phyloP scores from a whole-genome alignment of 2,888 invertebrate species.

The Deilephila elpenor region DNA sequence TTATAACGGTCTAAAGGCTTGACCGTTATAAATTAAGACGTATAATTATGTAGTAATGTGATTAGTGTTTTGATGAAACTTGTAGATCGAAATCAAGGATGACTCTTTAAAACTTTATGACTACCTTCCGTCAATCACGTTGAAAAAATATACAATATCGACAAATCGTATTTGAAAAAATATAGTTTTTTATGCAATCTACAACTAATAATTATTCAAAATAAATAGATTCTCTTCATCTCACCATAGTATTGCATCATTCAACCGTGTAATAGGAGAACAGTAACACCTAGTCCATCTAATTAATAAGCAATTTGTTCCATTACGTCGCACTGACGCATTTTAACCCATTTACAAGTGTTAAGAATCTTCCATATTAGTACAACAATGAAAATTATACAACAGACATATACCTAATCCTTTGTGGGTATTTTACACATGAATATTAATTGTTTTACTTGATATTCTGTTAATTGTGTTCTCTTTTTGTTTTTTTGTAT shows the following conservation, averaged over 20 bases:
- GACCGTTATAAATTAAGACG: too few relatives aligned
- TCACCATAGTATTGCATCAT: neutral
- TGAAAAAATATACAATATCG: too few relatives aligned
- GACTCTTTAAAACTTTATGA: too few relatives aligned
- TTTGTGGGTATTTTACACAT: neutral
- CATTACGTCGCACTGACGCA: constrained; percentile 21
- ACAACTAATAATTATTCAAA: neutral
- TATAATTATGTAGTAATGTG: too few relatives aligned
- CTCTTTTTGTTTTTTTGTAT: too few relatives aligned
- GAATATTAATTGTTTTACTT: too few relatives aligned
- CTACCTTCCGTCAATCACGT: too few relatives aligned
- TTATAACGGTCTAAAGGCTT: too few relatives aligned
- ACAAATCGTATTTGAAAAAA: too few relatives aligned
- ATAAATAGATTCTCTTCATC: neutral
- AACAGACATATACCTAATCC: neutral
- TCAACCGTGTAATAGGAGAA: constrained; percentile 12
- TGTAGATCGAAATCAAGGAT: too few relatives aligned
- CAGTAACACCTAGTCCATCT: constrained; percentile 7
- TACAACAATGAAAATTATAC: neutral
- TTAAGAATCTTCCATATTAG: constrained; percentile 18
- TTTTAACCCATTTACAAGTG: constrained; percentile 10
- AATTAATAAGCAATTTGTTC: constrained; percentile 30
- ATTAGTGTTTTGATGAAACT: too few relatives aligned
- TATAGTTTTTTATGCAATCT: neutral
- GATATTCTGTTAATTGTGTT: too few relatives aligned